Conservation (phyloP, 2,888 invertebrate genomes). For the Cremastinae sp. region DNA sequence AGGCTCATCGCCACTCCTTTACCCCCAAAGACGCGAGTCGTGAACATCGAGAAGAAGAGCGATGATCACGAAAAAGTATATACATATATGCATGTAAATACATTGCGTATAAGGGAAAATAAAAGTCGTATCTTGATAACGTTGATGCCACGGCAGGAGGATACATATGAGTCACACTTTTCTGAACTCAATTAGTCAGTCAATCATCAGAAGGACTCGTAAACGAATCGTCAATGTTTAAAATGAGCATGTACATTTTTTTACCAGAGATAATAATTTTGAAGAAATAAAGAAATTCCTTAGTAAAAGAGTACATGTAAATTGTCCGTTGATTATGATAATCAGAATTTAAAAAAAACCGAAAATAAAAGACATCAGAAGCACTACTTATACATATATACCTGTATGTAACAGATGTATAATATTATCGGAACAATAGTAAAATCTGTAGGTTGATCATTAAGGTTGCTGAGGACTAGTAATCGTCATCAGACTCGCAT, state of each 20-base stretch:
- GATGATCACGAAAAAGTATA: conserved; percentile 6
- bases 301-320: too few relatives aligned
- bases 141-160: conserved; percentile 42
- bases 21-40: too few relatives aligned
- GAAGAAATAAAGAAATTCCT: neutral
- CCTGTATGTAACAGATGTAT: too few relatives aligned
- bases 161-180: conserved; percentile 49
- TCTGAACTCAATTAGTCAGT: conserved; percentile 14
- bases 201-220: too few relatives aligned
- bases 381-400: too few relatives aligned
- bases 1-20: too few relatives aligned
- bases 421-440: conserved; percentile 21
- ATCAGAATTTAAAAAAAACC: too few relatives aligned
- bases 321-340: too few relatives aligned
- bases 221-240: conserved; percentile 53
- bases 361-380: too few relatives aligned
- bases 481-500: conserved; percentile 76
- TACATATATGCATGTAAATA: neutral
- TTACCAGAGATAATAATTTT: too few relatives aligned
- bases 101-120: neutral
- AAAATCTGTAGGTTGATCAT: conserved; percentile 59
- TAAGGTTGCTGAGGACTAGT: conserved; percentile 72
- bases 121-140: conserved; percentile 41
- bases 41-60: too few relatives aligned
- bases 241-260: conserved; percentile 50